Evolutionary conservation across 1,140 invertebrate genomes (phyloP).

Genomic region (Neodiprion lecontei): DNA sequence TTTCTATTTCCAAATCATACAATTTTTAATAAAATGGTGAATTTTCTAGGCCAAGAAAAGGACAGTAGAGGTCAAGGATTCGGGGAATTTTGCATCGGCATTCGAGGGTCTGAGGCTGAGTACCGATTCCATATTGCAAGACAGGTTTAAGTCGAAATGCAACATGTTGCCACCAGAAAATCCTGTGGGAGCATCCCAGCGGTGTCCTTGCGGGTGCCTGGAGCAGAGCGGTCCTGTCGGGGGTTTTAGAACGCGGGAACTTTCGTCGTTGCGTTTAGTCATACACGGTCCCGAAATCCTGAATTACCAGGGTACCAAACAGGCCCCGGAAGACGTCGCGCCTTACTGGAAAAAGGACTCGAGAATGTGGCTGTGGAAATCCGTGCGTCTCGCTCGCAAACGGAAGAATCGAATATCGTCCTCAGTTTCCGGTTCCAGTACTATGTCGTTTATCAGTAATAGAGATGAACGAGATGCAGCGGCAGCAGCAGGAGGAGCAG

Average conservation of each 20-base stretch:
- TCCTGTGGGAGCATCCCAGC: slow-evolving; percentile 33
- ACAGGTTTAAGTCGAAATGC: slow-evolving; percentile 2
- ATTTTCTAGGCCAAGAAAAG: slow-evolving; percentile 39
- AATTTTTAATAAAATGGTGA: slow-evolving; percentile 37
- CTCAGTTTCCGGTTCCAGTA: background rate
- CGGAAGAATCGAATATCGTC: slow-evolving; percentile 29
- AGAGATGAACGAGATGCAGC: background rate
- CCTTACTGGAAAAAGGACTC: slow-evolving; percentile 72
- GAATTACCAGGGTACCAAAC: slow-evolving; percentile 54
- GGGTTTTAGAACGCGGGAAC: slow-evolving; percentile 46
- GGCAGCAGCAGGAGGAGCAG: too few species aligned
- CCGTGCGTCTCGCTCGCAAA: slow-evolving; percentile 40
- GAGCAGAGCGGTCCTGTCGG: slow-evolving; percentile 19
- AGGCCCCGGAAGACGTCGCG: slow-evolving; percentile 58
- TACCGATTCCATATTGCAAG: slow-evolving; percentile 7
- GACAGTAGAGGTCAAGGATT: slow-evolving; percentile 15
- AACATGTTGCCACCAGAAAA: slow-evolving; percentile 29
- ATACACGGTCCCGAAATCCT: slow-evolving; percentile 48
- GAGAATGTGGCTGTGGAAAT: slow-evolving; percentile 71
- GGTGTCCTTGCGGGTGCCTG: slow-evolving; percentile 36
- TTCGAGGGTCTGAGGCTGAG: slow-evolving; percentile 42
- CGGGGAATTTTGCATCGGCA: slow-evolving; percentile 33
- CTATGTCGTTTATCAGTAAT: slow-evolving; percentile 9
- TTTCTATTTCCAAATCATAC: too few species aligned
- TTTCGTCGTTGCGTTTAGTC: slow-evolving; percentile 41